Conservation (phyloP, 2,113 vertebrate species). For the Coptodon bakossiorum region DNA sequence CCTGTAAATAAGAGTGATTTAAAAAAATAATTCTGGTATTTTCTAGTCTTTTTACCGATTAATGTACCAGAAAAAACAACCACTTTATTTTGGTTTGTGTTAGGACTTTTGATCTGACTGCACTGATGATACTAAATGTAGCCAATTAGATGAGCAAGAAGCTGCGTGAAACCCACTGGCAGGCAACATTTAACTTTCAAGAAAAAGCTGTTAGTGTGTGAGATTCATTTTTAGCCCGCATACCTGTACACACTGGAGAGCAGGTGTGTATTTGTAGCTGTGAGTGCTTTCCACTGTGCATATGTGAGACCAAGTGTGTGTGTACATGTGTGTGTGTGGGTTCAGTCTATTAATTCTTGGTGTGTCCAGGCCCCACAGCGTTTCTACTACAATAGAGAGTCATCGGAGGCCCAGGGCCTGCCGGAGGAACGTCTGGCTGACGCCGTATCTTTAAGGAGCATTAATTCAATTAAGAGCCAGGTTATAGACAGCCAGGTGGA, state of each 20-base stretch:
- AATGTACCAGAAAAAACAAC: not conserved
- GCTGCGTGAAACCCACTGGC: not conserved
- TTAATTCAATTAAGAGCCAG: slow-evolving; percentile 55
- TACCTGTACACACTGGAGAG: not conserved
- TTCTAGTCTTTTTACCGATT: not conserved
- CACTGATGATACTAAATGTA: not conserved
- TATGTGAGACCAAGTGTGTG: not conserved
- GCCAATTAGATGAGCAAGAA: not conserved
- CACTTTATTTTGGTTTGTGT: not conserved
- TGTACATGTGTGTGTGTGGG: not conserved
- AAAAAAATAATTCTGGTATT: not conserved
- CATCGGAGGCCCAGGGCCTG: slow-evolving; percentile 33
- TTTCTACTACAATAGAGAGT: slow-evolving; percentile 34
- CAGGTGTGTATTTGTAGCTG: not conserved
- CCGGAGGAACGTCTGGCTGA: slow-evolving; percentile 31
- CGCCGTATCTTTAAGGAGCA: slow-evolving; percentile 26
- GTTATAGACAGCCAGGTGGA: not conserved
- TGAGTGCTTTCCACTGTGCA: not conserved
- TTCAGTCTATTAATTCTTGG: slow-evolving; percentile 39
- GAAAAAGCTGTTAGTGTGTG: not conserved
- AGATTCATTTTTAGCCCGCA: not conserved
- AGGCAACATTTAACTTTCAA: not conserved
- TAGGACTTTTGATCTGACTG: not conserved
- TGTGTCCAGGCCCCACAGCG: slow-evolving; percentile 39
- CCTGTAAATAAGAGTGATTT: not conserved